These are phyloP conservation scores for Apodemus sylvaticus DNA, from an alignment of 2,113 vertebrate species.

Conservation along the genomic window DNA sequence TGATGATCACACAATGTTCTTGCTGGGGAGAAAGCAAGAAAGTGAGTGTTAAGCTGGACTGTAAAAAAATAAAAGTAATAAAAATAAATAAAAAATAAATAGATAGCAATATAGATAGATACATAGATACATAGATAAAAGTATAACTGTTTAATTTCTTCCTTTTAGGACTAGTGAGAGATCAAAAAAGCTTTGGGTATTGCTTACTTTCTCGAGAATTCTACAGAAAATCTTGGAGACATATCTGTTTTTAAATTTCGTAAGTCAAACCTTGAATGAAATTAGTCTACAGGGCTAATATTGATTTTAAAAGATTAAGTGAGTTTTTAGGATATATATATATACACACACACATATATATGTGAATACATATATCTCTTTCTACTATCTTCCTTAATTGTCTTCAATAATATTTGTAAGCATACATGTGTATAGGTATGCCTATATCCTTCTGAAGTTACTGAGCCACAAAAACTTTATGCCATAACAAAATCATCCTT, in stretches of 20 bases:
- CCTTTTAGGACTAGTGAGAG: background rate
- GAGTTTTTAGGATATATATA: background rate
- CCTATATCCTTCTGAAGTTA: background rate
- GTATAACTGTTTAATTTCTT: background rate
- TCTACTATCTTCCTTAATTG: background rate
- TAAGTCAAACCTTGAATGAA: background rate
- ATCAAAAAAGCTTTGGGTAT: background rate
- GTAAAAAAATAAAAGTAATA: too few relatives aligned
- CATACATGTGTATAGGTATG: background rate
- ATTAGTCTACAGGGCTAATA: background rate
- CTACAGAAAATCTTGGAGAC: background rate
- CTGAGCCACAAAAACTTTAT: background rate
- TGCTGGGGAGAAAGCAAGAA: too few relatives aligned
- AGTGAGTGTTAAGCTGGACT: too few relatives aligned
- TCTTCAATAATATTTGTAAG: background rate
- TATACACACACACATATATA: too few relatives aligned
- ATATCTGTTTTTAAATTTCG: background rate
- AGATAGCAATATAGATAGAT: too few relatives aligned
- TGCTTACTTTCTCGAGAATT: background rate
- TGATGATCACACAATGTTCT: too few relatives aligned
- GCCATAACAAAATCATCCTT: background rate
- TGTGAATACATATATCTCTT: background rate
- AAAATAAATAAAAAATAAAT: too few relatives aligned
- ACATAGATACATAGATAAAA: too few relatives aligned
- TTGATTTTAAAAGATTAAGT: background rate